Base-by-base conservation (phyloP, 2,113 vertebrate genomes). In the Channa maculata region DNA sequence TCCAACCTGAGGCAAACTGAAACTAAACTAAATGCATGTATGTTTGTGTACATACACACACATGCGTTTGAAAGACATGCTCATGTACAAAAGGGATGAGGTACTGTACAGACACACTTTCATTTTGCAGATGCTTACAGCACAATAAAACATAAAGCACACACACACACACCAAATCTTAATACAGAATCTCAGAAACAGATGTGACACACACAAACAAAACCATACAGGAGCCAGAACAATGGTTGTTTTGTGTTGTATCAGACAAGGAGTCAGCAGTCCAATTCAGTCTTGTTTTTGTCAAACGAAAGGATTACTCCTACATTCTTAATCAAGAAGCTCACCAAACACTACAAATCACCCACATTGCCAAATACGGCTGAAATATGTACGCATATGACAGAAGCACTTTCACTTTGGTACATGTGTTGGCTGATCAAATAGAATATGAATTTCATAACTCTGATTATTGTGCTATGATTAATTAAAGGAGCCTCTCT, bases 261-360 rank as follows among this genome's bases (percentile, higher is more conserved):
- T 82, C 77, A 83, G 51, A 85, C 59, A 5, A 76, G 61, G 66
- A 86, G 82, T 83, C 79, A 83, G 70, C 65, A 8, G 83, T 76
- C 86, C 71, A 57, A 74, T 57, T 85, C 82, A 48, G 68, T 57
- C 77, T 82, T 76, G 66, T 86, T 76, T 75, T 80, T 68, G 79
- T 87, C 80, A 87, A 89, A 89, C 5, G 46, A 88, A 83, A 87
- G 71, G 50, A 73, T 82, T 64, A 66, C 86, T 91, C 87, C 89
- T 86, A 83, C 86, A 87, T 86, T 79, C 86, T 82, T 82, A 72
- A 89, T 90, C 87, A 85, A 86, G 79, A 46, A 69, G 68, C 84
- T 82, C 86, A 74, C 76, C 77, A 74, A 85, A 86, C 70, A 73
- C 67, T 62, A 82, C 79, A 82, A 85, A 86, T 86, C 88, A 89